Percentiles rank a stretch among this genome's conserved stretches.
Evolutionary conservation across 2,888 invertebrate genomes (phyloP).

Genomic region (Leuctra nigra): DNA sequence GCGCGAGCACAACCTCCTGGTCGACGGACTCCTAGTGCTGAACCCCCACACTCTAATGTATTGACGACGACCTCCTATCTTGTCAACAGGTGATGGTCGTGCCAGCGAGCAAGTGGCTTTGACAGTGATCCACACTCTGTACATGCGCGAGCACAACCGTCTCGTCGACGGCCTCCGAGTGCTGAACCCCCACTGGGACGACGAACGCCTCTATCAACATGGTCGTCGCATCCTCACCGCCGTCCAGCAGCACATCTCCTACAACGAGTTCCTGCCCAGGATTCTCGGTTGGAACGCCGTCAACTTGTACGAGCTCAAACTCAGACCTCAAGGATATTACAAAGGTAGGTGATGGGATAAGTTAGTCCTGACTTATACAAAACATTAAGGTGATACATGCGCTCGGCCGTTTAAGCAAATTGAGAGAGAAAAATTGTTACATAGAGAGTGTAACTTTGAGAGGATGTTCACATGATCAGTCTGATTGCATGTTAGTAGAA

Average conservation of each 20-base stretch:
- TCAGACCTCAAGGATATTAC: constrained; percentile 77
- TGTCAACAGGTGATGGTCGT: constrained; percentile 67
- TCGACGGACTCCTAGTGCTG: constrained; percentile 66
- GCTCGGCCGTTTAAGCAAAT: too few species aligned
- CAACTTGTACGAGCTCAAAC: constrained; percentile 78
- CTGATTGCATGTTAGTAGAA: too few species aligned
- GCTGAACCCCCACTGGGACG: constrained; percentile 86
- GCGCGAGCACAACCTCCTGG: constrained; percentile 83
- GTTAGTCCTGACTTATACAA: too few species aligned
- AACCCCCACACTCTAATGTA: too few species aligned
- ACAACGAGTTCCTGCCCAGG: constrained; percentile 85
- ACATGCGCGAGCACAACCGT: constrained; percentile 85
- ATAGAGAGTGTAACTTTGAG: too few species aligned
- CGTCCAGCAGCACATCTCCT: constrained; percentile 72
- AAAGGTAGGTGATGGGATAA: constrained; percentile 51
- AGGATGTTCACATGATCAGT: too few species aligned
- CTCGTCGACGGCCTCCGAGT: constrained; percentile 68
- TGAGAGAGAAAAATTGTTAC: too few species aligned
- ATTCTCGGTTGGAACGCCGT: constrained; percentile 86
- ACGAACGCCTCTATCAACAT: constrained; percentile 77
- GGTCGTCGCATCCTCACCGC: constrained; percentile 71
- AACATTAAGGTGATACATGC: too few species aligned
- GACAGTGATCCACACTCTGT: constrained; percentile 81
- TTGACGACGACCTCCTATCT: too few species aligned
- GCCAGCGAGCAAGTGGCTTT: constrained; percentile 90